Conservation (phyloP, 2,888 invertebrate genomes). For the Halictus quadricinctus region DNA sequence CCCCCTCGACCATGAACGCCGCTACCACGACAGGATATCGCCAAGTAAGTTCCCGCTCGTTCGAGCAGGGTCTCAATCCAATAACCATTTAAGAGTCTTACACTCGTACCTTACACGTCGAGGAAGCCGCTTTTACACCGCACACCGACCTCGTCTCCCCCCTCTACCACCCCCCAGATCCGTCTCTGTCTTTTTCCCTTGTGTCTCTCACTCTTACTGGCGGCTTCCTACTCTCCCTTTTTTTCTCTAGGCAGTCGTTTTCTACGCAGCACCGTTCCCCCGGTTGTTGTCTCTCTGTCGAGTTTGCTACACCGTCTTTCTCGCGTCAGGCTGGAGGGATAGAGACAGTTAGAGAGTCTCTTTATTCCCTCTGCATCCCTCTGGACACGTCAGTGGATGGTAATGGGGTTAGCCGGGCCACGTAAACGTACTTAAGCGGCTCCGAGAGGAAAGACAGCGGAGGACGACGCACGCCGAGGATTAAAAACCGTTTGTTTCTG, state of each 20-base stretch:
- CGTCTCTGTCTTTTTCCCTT: conserved; percentile 18
- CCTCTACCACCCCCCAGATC: neutral
- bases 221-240: neutral
- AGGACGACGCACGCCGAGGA: conserved; percentile 14
- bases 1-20: conserved; percentile 35
- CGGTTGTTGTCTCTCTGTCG: neutral
- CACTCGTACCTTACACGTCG: conserved; percentile 70
- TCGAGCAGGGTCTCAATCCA: conserved; percentile 72
- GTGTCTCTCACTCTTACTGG: neutral
- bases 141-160: conserved; percentile 29
- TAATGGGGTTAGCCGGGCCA: conserved; percentile 58
- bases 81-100: conserved; percentile 73
- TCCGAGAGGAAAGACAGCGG: conserved; percentile 28
- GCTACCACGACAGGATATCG: conserved; percentile 67
- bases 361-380: conserved; percentile 54
- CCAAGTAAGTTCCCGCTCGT: conserved; percentile 70
- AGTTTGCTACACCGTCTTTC: neutral
- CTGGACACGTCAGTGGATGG: conserved; percentile 61
- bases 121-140: conserved; percentile 66
- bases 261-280: neutral
- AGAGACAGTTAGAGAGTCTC: conserved; percentile 1
- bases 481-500: conserved; percentile 60
- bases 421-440: conserved; percentile 61
- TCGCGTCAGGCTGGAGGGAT: neutral
- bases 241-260: neutral